phyloP scores from a whole-genome alignment of 2,113 vertebrate species.

The Litocranius walleri region DNA sequence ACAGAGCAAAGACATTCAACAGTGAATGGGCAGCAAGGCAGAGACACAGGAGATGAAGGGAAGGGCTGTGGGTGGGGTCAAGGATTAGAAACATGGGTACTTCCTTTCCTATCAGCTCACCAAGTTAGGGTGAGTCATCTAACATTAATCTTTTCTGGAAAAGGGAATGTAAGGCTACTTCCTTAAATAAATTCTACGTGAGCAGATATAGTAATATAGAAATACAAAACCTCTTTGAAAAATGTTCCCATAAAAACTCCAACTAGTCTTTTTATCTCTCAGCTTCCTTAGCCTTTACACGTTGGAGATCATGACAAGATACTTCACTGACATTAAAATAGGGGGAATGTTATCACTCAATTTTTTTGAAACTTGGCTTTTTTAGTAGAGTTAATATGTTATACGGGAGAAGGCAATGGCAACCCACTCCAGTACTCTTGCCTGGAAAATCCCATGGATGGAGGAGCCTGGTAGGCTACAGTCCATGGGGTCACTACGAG shows the following conservation, averaged over 20 bases:
- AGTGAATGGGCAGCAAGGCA: neutral
- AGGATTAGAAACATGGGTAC: neutral
- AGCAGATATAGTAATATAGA: no score
- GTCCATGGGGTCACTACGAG: no score
- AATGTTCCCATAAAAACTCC: neutral
- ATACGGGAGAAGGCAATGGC: neutral
- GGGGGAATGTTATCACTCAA: neutral
- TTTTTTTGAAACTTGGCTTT: neutral
- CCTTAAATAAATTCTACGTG: constrained; percentile 23
- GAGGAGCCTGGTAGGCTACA: no score
- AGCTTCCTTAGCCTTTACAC: neutral
- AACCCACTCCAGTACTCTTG: no score
- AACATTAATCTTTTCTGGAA: neutral
- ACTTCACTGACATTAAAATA: neutral
- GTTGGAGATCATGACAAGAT: neutral
- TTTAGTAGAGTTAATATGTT: neutral
- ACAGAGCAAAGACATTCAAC: neutral
- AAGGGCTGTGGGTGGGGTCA: neutral
- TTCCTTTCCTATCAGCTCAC: neutral
- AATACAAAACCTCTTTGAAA: constrained; percentile 22
- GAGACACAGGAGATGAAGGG: neutral
- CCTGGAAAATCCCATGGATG: no score
- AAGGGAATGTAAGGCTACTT: neutral
- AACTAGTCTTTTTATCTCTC: constrained; percentile 4
- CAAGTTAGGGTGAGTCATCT: neutral